Percentiles rank a stretch among this genome's conserved stretches.
Conservation (phyloP, 2,113 vertebrate genomes). For the Sigmodon hispidus region DNA sequence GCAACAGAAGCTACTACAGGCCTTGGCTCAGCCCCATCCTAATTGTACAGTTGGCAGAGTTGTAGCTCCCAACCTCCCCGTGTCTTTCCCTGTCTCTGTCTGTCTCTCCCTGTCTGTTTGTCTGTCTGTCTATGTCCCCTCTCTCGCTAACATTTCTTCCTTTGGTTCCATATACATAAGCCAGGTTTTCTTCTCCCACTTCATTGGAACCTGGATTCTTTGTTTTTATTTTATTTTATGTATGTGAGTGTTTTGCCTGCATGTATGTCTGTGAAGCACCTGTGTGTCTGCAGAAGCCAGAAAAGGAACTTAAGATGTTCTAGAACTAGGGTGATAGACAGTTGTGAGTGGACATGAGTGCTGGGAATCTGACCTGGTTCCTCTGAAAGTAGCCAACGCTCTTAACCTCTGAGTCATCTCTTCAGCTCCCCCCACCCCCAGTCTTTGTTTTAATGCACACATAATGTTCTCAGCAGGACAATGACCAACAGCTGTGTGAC, state of each 20-base stretch:
- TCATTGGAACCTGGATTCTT: neutral
- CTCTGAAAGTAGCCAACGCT: neutral
- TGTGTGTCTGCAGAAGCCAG: neutral
- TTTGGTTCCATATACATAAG: neutral
- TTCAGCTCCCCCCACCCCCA: neutral
- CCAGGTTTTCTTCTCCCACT: too few species aligned
- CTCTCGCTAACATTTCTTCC: too few species aligned
- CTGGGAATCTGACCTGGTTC: neutral
- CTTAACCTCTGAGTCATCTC: too few species aligned
- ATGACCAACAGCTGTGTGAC: neutral
- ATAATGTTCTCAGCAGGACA: accelerated
- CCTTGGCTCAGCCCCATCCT: neutral
- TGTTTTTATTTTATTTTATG: neutral
- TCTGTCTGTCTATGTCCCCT: neutral
- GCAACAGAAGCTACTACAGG: neutral
- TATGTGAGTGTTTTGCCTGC: neutral
- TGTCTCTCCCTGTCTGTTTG: neutral
- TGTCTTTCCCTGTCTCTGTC: neutral
- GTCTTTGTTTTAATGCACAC: neutral
- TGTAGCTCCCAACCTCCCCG: too few species aligned
- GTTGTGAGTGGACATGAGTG: neutral
- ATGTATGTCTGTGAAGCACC: neutral
- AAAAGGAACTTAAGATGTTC: neutral
- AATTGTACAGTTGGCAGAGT: neutral
- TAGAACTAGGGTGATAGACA: neutral